Evolutionary conservation across 2,113 vertebrate genomes (phyloP).

Genomic region (Cyprinodon variegatus): DNA sequence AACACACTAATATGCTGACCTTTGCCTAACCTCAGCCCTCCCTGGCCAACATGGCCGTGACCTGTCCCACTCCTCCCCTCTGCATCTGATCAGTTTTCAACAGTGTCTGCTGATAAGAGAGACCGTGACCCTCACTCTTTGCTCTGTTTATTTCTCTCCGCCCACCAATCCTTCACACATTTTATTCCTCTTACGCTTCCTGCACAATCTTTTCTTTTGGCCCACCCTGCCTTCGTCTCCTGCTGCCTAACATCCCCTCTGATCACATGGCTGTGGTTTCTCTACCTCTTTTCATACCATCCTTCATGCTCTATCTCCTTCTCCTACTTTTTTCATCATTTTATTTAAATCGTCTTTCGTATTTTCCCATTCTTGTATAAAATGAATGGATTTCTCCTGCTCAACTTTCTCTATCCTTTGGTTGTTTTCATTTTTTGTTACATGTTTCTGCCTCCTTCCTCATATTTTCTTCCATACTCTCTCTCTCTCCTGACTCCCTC

Average conservation of each 20-base stretch:
- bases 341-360: constrained; percentile 19
- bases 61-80: constrained; percentile 50
- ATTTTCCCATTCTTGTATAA: constrained; percentile 35
- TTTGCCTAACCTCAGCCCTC: constrained; percentile 62
- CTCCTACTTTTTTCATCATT: not conserved
- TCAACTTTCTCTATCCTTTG: constrained; percentile 36
- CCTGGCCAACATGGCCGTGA: constrained; percentile 61
- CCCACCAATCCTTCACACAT: constrained; percentile 63
- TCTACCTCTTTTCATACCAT: constrained; percentile 49
- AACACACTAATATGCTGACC: constrained; percentile 29
- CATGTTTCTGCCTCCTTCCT: constrained; percentile 26
- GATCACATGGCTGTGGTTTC: constrained; percentile 35
- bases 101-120: constrained; percentile 72
- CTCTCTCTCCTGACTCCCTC: constrained; percentile 48
- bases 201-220: constrained; percentile 51
- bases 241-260: constrained; percentile 34
- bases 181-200: constrained; percentile 40
- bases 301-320: constrained; percentile 24
- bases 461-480: constrained; percentile 15
- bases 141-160: constrained; percentile 76
- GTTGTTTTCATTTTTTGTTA: constrained; percentile 29
- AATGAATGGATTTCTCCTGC: constrained; percentile 51
- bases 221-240: constrained; percentile 27
- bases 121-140: constrained; percentile 71
- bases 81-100: constrained; percentile 66